These are phyloP conservation scores for cattle (Bos taurus) DNA, from an alignment of 2,113 vertebrate genomes.

Conservation along the genomic window ARS-UCD2.0 NC_037342.1:60012501-60013000, in stretches of 20 bases:
- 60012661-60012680: not conserved
- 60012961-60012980: not conserved
- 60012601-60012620: not conserved
- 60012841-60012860: not conserved
- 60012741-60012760: not conserved
- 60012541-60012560: not conserved
- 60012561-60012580: not conserved
- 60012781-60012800: not conserved
- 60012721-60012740: not conserved
- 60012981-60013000: not conserved
- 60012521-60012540: not conserved
- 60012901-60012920: not conserved
- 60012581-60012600: not conserved
- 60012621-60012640: not conserved
- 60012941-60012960: not conserved
- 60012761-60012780: not conserved
- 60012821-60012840: not conserved
- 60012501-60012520: not conserved
- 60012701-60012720: not conserved
- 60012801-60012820: not conserved
- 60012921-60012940: not conserved
- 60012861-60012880: not conserved
- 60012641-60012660: not conserved
- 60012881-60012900: not conserved
- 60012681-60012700: not conserved